A percentile compares a stretch with the other conserved stretches of the same genome.
Evolutionary conservation across 2,113 vertebrate species (phyloP).

Genomic region (Oreocharis arfaki): DNA sequence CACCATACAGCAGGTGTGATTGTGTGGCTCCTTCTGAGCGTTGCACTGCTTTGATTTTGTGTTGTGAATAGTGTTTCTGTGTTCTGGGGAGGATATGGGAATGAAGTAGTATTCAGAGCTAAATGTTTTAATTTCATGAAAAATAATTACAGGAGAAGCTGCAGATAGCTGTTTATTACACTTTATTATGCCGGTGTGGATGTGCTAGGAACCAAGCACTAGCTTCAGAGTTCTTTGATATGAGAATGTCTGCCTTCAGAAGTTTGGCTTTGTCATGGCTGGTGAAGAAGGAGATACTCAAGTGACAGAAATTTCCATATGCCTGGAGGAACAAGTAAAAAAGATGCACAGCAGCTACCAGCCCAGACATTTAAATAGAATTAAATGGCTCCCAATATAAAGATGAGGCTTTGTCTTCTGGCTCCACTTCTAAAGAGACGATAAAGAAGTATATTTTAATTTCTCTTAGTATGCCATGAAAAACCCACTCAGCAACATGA

Average conservation of each 20-base stretch:
- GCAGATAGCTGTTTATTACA: background rate
- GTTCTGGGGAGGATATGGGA: background rate
- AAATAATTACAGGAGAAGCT: background rate
- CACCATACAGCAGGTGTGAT: background rate
- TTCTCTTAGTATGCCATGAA: background rate
- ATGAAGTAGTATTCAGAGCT: background rate
- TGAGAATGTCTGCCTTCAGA: background rate
- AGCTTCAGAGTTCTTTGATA: background rate
- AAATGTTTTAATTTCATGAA: background rate
- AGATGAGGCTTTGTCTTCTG: background rate
- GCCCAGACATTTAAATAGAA: background rate
- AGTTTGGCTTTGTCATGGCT: background rate
- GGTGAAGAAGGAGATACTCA: background rate
- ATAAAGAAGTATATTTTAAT: background rate
- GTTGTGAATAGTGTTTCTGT: background rate
- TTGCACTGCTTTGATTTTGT: background rate
- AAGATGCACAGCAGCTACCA: background rate
- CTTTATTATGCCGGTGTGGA: background rate
- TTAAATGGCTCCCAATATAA: background rate
- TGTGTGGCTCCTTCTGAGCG: background rate
- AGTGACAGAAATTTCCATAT: background rate
- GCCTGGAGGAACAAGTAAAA: background rate
- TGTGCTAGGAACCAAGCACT: background rate
- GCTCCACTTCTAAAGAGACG: background rate
- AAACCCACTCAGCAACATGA: background rate